A percentile compares a stretch with the other conserved stretches of the same genome.
phyloP scores from a whole-genome alignment of 2,797 vertebrate species.

The Aphelocoma californica region DNA sequence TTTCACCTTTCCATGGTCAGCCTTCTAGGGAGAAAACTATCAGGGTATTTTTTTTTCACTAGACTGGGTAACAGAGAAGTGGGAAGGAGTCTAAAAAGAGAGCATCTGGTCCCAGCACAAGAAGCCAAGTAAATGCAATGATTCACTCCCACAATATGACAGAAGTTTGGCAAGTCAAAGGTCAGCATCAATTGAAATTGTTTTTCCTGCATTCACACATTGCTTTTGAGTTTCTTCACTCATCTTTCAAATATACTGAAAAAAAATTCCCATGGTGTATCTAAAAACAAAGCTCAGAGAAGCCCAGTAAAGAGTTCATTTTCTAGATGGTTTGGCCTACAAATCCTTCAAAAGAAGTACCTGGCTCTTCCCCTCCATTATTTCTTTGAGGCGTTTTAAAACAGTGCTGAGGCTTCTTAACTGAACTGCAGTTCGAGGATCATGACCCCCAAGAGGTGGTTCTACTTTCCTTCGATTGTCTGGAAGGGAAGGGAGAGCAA shows the following conservation, averaged over 20 bases:
- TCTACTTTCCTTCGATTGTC: constrained; percentile 92
- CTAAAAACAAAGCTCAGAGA: not conserved
- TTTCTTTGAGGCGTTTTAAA: constrained; percentile 95
- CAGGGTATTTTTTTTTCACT: not conserved
- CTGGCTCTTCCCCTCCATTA: constrained; percentile 99
- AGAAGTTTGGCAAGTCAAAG: not conserved
- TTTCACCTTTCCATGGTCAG: not conserved
- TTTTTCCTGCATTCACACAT: not conserved
- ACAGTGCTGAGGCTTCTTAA: constrained; percentile 90
- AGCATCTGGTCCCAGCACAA: not conserved
- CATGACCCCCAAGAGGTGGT: constrained; percentile 86
- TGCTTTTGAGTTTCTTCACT: not conserved
- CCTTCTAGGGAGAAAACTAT: not conserved
- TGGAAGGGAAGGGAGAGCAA: constrained; percentile 49
- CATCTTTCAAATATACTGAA: not conserved
- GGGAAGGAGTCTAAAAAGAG: not conserved
- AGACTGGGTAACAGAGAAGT: not conserved
- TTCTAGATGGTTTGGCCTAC: not conserved
- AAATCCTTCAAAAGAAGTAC: constrained; percentile 73
- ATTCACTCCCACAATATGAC: not conserved
- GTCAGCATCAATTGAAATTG: not conserved
- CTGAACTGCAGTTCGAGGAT: constrained; percentile 96
- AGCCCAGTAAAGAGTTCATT: not conserved
- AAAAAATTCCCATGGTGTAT: not conserved
- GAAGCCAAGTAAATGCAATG: not conserved